Conservation (phyloP, 35 echinoderm and acorn worm species). For the Lytechinus pictus region DNA sequence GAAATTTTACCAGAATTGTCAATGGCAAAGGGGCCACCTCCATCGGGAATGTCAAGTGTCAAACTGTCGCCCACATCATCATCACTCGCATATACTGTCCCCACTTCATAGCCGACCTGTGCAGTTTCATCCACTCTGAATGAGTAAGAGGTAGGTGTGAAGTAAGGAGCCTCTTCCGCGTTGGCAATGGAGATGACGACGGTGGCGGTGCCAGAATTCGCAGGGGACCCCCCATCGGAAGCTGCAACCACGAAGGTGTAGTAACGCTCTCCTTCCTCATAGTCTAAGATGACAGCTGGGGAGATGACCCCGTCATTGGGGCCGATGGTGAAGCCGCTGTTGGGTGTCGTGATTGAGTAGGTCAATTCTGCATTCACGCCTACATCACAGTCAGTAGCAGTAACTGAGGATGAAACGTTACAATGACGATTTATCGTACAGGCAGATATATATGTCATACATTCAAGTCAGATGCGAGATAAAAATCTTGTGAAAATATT, state of each 20-base stretch:
- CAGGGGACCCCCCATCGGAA: slow-evolving; percentile 30
- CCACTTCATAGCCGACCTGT: slow-evolving; percentile 63
- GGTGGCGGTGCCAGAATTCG: slow-evolving; percentile 5
- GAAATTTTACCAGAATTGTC: background rate
- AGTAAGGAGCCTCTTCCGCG: background rate
- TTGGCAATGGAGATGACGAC: slow-evolving; percentile 26
- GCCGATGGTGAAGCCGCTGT: slow-evolving; percentile 6
- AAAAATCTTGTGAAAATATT: no score
- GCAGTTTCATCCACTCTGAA: slow-evolving; percentile 90
- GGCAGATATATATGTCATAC: no score
- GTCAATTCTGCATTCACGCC: slow-evolving; percentile 65
- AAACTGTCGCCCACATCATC: slow-evolving; percentile 67
- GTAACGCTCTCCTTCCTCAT: slow-evolving; percentile 45
- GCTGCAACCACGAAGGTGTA: slow-evolving; percentile 19
- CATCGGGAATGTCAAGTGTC: slow-evolving; percentile 53
- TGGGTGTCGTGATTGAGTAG: slow-evolving; percentile 49
- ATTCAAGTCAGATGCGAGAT: no score
- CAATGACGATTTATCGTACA: no score
- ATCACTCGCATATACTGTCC: slow-evolving; percentile 93
- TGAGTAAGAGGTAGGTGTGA: slow-evolving; percentile 53
- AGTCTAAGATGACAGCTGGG: background rate
- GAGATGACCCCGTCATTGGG: background rate
- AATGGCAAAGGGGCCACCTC: slow-evolving; percentile 62
- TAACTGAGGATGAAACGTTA: slow-evolving; percentile 40
- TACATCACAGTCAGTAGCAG: slow-evolving; percentile 68